Conservation (phyloP, 1,140 invertebrate species). For the Palaemon carinicauda region DNA sequence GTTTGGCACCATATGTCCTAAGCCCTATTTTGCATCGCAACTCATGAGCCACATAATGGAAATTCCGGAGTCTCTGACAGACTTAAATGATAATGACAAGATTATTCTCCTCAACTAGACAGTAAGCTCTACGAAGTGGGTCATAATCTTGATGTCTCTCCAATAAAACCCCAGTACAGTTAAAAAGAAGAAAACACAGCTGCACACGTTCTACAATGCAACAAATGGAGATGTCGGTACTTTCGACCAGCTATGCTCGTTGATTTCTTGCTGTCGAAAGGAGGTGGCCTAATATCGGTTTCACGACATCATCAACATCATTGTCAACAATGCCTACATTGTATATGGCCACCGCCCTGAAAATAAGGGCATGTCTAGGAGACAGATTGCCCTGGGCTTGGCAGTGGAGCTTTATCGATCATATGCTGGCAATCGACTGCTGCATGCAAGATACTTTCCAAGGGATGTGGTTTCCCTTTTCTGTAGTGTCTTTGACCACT, state of each 20-base stretch:
- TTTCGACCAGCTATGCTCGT: slow-evolving; percentile 3
- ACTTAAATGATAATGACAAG: not conserved
- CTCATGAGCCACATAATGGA: too few species aligned
- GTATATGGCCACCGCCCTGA: not conserved
- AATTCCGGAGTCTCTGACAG: too few species aligned
- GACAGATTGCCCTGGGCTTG: not conserved
- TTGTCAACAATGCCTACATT: not conserved
- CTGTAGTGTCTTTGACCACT: too few species aligned
- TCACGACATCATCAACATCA: not conserved
- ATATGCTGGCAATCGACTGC: too few species aligned
- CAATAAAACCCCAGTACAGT: not conserved
- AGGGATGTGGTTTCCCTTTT: too few species aligned
- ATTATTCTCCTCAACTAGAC: not conserved
- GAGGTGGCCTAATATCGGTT: slow-evolving; percentile 15
- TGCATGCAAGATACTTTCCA: too few species aligned
- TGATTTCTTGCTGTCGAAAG: not conserved
- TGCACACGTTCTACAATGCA: slow-evolving; percentile 1
- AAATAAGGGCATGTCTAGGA: not conserved
- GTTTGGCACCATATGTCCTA: too few species aligned
- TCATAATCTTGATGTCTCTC: not conserved
- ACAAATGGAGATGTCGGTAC: not conserved
- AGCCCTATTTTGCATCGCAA: too few species aligned
- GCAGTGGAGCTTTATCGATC: too few species aligned
- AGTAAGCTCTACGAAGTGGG: not conserved
- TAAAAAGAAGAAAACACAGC: not conserved